A percentile compares a stretch with the other conserved stretches of the same genome.
These are phyloP conservation scores for Cebus imitator DNA, from an alignment of 2,113 vertebrate genomes.

Conservation along the genomic window DNA sequence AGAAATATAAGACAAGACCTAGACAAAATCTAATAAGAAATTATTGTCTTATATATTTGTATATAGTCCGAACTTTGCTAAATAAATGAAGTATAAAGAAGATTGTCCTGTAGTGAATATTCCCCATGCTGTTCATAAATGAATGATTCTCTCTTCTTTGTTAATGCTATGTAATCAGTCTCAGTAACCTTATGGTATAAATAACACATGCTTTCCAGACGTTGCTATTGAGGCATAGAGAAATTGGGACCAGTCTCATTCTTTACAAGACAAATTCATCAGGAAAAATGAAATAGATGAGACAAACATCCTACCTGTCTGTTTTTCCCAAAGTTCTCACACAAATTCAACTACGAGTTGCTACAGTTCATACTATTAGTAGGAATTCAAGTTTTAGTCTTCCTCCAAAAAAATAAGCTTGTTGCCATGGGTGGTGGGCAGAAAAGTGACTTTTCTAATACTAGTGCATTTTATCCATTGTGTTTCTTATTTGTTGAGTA, in stretches of 20 bases:
- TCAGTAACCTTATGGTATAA: background rate
- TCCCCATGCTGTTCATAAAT: background rate
- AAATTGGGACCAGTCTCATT: background rate
- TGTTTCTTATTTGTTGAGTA: conserved; percentile 45
- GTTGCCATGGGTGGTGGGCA: background rate
- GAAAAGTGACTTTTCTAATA: conserved; percentile 49
- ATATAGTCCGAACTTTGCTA: background rate
- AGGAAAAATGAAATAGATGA: conserved; percentile 42
- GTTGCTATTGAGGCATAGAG: background rate
- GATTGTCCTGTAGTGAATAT: background rate
- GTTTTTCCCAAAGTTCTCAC: background rate
- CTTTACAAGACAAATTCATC: background rate
- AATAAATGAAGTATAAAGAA: background rate
- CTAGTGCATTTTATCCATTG: background rate
- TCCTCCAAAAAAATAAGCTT: conserved; percentile 46
- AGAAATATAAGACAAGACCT: background rate
- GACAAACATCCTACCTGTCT: background rate
- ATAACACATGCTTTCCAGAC: conserved; percentile 36
- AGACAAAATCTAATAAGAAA: background rate
- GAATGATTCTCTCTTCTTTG: background rate
- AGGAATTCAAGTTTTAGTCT: conserved; percentile 40
- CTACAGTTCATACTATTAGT: background rate
- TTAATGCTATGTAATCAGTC: background rate
- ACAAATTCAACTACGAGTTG: conserved; percentile 31
- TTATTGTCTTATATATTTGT: background rate